Conservation (phyloP, 2,888 invertebrate genomes). For the Fissipunctia ypsillon region DNA sequence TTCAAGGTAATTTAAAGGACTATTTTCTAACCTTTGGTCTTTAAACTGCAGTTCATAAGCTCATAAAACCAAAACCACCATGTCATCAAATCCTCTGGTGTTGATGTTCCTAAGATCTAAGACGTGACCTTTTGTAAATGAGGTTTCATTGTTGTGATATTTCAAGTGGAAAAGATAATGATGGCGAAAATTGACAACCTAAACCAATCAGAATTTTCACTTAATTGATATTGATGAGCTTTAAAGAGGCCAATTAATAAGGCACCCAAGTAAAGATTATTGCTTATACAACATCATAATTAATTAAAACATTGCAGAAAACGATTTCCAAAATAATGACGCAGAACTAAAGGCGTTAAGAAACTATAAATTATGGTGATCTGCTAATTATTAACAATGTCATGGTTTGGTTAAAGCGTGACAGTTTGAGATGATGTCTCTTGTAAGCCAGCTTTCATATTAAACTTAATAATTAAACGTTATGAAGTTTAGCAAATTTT, state of each 20-base stretch:
- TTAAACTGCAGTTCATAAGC: not conserved
- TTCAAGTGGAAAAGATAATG: conserved; percentile 5
- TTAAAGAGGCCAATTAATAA: conserved; percentile 46
- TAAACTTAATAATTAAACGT: too few species aligned
- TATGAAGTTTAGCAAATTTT: not conserved
- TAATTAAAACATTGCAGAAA: conserved; percentile 59
- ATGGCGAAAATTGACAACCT: conserved; percentile 20
- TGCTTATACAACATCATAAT: conserved; percentile 41
- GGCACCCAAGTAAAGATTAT: conserved; percentile 46
- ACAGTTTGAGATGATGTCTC: conserved; percentile 37
- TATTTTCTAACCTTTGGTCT: not conserved
- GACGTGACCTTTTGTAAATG: not conserved
- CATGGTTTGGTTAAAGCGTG: conserved; percentile 46
- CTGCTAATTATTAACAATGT: conserved; percentile 57
- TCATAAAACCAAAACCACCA: not conserved
- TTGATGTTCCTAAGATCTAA: not conserved
- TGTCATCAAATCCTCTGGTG: not conserved
- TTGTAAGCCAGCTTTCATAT: conserved; percentile 24
- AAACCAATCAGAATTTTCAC: conserved; percentile 30
- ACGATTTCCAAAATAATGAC: conserved; percentile 59
- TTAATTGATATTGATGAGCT: conserved; percentile 32
- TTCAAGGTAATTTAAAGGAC: not conserved
- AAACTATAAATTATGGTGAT: conserved; percentile 63
- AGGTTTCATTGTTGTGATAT: not conserved
- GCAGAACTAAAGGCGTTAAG: conserved; percentile 58